These are phyloP conservation scores for Camponotus fellah DNA, from an alignment of 2,888 invertebrate genomes.

Conservation along the genomic window DNA sequence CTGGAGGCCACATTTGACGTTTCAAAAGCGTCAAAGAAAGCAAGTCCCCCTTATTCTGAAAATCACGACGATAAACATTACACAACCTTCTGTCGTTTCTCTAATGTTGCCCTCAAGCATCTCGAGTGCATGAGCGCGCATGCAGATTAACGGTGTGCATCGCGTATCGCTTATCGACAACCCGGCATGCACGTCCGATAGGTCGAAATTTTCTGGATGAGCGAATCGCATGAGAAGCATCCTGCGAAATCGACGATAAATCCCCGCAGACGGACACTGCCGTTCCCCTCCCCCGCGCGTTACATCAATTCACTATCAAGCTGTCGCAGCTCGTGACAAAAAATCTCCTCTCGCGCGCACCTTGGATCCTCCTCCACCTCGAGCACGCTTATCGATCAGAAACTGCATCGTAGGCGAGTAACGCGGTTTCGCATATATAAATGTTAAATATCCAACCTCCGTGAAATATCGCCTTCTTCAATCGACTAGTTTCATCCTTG, in stretches of 20 bases:
- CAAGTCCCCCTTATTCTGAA: neutral
- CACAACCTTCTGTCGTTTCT: neutral
- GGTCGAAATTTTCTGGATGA: conserved; percentile 61
- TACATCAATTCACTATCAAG: conserved; percentile 40
- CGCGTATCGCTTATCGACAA: conserved; percentile 71
- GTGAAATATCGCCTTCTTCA: conserved; percentile 26
- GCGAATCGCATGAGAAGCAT: conserved; percentile 24
- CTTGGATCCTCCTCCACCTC: conserved; percentile 15
- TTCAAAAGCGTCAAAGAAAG: neutral
- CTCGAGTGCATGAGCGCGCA: conserved; percentile 23
- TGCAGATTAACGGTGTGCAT: conserved; percentile 69
- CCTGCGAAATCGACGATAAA: conserved; percentile 71
- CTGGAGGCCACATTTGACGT: neutral
- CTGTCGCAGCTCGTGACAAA: conserved; percentile 27
- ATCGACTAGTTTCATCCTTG: neutral
- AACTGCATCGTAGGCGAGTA: conserved; percentile 36
- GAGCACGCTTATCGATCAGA: conserved; percentile 48
- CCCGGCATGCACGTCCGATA: conserved; percentile 59
- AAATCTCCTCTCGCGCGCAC: conserved; percentile 30
- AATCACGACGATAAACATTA: neutral
- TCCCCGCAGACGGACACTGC: conserved; percentile 35
- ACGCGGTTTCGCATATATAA: conserved; percentile 50
- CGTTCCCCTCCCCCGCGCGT: neutral
- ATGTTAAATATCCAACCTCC: conserved; percentile 32
- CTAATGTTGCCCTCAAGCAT: neutral